phyloP scores from a whole-genome alignment of 2,888 invertebrate genomes.

The Leptinotarsa juncta region DNA sequence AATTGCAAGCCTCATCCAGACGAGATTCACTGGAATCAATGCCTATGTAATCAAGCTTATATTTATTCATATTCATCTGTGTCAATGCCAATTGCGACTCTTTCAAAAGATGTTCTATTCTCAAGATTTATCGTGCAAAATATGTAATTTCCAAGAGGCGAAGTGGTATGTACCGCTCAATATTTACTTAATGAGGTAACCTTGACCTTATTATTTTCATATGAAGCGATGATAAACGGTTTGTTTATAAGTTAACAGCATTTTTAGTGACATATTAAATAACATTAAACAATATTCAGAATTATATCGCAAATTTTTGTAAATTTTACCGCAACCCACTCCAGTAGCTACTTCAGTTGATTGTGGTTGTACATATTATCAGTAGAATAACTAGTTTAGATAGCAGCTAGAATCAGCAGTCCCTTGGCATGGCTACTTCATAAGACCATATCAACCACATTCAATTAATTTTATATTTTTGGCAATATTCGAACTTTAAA shows the following conservation, averaged over 20 bases:
- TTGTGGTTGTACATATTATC: too few species aligned
- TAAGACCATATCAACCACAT: too few species aligned
- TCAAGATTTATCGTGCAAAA: slow-evolving; percentile 12
- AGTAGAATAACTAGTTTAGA: too few species aligned
- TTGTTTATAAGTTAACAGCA: background rate
- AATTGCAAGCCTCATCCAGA: too few species aligned
- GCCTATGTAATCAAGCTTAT: background rate
- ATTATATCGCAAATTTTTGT: background rate
- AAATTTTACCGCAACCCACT: too few species aligned
- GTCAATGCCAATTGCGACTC: background rate
- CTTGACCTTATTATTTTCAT: slow-evolving; percentile 7
- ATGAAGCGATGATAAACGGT: background rate
- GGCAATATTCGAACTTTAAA: too few species aligned
- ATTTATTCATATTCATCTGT: background rate
- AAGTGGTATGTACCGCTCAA: background rate
- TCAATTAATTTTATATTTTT: too few species aligned
- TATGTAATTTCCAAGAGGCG: slow-evolving; percentile 4
- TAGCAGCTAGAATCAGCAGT: too few species aligned
- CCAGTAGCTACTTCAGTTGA: too few species aligned
- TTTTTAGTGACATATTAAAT: background rate
- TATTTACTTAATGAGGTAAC: background rate
- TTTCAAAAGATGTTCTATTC: slow-evolving; percentile 3
- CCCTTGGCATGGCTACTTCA: too few species aligned
- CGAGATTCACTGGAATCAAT: background rate
- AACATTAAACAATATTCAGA: slow-evolving; percentile 3